phyloP scores from a whole-genome alignment of 2,888 invertebrate genomes.

The Pseudococcus jackbeardsleyi region DNA sequence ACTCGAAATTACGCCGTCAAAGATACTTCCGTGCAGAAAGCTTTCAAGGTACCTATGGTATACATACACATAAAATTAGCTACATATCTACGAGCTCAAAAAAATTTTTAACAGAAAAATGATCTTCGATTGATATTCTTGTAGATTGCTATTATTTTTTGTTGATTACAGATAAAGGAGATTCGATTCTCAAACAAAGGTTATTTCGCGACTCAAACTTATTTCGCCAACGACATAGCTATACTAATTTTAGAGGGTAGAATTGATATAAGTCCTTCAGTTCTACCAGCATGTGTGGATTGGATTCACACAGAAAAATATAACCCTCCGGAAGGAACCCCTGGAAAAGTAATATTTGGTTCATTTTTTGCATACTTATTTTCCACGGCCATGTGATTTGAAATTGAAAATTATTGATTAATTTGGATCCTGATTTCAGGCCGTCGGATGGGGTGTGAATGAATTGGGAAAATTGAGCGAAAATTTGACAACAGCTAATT shows the following conservation, averaged over 20 bases:
- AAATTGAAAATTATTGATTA: neutral
- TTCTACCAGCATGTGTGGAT: slow-evolving; percentile 67
- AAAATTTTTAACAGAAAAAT: neutral
- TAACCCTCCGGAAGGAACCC: slow-evolving; percentile 52
- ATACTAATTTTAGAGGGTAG: slow-evolving; percentile 64
- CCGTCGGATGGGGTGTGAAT: slow-evolving; percentile 68
- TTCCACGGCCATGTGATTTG: neutral
- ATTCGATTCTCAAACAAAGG: slow-evolving; percentile 24
- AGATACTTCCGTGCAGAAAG: slow-evolving; percentile 5
- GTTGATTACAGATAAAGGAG: neutral
- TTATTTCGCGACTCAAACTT: slow-evolving; percentile 62
- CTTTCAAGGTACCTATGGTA: neutral
- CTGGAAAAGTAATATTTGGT: slow-evolving; percentile 66
- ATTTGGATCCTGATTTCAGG: slow-evolving; percentile 60
- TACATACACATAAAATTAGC: no score
- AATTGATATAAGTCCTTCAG: slow-evolving; percentile 64
- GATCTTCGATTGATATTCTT: neutral
- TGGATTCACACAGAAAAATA: slow-evolving; percentile 57
- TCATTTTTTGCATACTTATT: neutral
- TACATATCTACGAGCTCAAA: neutral
- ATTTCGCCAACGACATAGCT: slow-evolving; percentile 66
- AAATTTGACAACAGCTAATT: slow-evolving; percentile 66
- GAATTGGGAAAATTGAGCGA: slow-evolving; percentile 65
- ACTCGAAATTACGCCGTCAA: neutral
- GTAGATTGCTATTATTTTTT: neutral